Evolutionary conservation across 1,140 invertebrate genomes (phyloP).

Genomic region (Bombus balteatus): DNA sequence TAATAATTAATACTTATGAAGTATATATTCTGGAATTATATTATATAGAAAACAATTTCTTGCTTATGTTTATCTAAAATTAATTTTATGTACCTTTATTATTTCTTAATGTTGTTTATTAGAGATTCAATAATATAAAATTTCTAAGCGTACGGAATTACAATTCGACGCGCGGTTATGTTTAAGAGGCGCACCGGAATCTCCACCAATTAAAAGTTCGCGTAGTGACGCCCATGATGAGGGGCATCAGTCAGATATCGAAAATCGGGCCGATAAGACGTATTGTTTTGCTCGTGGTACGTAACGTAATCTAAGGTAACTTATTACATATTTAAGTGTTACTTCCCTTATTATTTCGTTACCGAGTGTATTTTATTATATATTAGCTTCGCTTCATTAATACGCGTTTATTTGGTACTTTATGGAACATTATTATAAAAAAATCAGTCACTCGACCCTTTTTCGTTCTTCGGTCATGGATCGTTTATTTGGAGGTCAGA

Average conservation of each 20-base stretch:
- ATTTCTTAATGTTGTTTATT: background rate
- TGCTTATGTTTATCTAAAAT: background rate
- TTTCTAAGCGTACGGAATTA: background rate
- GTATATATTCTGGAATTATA: background rate
- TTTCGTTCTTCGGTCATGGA: background rate
- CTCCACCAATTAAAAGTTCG: background rate
- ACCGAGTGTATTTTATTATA: background rate
- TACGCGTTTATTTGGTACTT: background rate
- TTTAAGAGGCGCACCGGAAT: background rate
- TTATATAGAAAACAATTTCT: too few relatives aligned
- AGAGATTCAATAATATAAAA: background rate
- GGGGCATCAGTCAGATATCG: background rate
- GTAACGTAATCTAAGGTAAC: background rate
- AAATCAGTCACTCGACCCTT: background rate
- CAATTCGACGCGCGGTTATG: too few relatives aligned
- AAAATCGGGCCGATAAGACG: background rate
- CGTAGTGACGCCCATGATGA: background rate
- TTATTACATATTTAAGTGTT: background rate
- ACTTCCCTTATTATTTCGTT: background rate
- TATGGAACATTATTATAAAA: background rate
- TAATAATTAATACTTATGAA: background rate
- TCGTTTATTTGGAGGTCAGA: background rate
- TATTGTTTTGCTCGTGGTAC: background rate
- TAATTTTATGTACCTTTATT: background rate
- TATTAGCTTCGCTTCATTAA: background rate